These are phyloP conservation scores for Notolabrus celidotus DNA, from an alignment of 2,797 vertebrate species.

Conservation along the genomic window DNA sequence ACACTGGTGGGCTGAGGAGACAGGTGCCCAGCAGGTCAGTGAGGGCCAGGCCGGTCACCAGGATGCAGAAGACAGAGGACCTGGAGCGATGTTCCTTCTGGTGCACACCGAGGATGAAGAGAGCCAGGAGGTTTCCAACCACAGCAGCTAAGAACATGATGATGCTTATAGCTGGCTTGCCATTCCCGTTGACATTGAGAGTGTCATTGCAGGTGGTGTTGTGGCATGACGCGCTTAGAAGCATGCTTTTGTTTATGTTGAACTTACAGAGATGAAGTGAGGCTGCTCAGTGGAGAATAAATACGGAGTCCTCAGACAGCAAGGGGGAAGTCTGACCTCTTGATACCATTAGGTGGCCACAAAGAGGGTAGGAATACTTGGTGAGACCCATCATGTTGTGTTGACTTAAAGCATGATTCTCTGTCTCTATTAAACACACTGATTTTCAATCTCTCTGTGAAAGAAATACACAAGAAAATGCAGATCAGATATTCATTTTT, in stretches of 20 bases:
- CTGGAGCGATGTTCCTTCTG: constrained; percentile 84
- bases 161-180: constrained; percentile 82
- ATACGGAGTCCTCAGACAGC: constrained; percentile 9
- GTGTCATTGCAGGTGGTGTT: constrained; percentile 53
- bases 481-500: too few species aligned
- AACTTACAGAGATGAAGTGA: background rate
- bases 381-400: constrained; percentile 23
- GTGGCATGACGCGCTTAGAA: constrained; percentile 64
- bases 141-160: constrained; percentile 90
- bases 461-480: background rate
- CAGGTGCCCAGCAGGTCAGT: constrained; percentile 93
- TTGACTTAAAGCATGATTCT: constrained; percentile 16
- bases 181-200: constrained; percentile 51
- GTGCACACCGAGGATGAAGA: constrained; percentile 89
- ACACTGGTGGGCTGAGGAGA: constrained; percentile 90
- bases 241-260: constrained; percentile 60
- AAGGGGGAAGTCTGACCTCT: constrained; percentile 21
- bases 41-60: constrained; percentile 91
- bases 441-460: constrained; percentile 18
- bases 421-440: background rate
- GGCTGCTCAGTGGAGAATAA: constrained; percentile 22
- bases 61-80: constrained; percentile 89
- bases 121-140: constrained; percentile 89
- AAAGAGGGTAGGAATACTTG: background rate
- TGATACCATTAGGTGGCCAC: constrained; percentile 28